Conservation (phyloP, 2,113 vertebrate genomes). For the Passer domesticus region DNA sequence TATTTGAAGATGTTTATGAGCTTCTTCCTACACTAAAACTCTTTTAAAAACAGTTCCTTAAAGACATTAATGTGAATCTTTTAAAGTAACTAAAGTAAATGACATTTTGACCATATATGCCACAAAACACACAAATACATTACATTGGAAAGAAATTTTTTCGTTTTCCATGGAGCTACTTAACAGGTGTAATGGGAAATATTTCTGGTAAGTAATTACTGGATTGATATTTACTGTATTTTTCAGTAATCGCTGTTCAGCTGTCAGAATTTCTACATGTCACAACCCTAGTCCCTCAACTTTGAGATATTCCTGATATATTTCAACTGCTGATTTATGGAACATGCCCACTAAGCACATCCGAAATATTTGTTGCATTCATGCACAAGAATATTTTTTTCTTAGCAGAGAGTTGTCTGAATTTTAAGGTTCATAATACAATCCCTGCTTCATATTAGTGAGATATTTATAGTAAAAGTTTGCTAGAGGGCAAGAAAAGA, state of each 20-base stretch:
- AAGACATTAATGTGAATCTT: not conserved
- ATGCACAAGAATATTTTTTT: not conserved
- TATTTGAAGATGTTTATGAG: not conserved
- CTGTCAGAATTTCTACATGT: not conserved
- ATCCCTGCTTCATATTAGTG: not conserved
- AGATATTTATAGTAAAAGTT: not conserved
- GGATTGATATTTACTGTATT: not conserved
- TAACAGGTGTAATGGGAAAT: not conserved
- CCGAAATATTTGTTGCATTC: not conserved
- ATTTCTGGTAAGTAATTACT: not conserved
- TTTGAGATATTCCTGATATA: not conserved
- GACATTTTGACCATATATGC: not conserved
- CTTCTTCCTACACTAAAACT: not conserved
- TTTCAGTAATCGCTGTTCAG: not conserved
- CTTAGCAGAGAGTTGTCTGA: not conserved
- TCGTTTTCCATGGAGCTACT: not conserved
- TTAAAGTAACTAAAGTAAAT: not conserved
- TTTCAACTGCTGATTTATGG: not conserved
- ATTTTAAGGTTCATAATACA: not conserved
- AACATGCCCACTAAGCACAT: accelerated
- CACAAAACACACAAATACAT: not conserved
- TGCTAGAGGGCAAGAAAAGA: not conserved
- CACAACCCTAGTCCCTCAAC: not conserved
- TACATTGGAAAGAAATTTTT: not conserved
- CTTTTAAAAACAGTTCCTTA: not conserved